Evolutionary conservation across 2,113 vertebrate species (phyloP).

Genomic region (Elephantulus edwardii): DNA sequence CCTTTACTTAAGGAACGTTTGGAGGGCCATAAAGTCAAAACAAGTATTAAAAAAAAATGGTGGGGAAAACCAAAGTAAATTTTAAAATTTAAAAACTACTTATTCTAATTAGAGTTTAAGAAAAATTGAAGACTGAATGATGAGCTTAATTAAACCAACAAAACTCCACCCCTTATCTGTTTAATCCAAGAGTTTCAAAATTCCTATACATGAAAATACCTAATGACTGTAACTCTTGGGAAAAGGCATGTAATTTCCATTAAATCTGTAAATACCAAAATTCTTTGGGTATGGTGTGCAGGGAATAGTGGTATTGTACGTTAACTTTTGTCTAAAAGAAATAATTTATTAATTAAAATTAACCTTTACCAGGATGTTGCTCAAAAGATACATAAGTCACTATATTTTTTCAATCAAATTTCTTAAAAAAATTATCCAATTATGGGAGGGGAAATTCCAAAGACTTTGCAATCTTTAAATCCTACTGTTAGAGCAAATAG

Average conservation of each 20-base stretch:
- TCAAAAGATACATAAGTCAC: neutral
- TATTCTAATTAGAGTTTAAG: neutral
- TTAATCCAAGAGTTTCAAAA: neutral
- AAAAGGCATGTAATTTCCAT: neutral
- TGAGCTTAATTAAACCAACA: neutral
- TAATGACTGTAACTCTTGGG: neutral
- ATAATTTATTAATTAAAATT: conserved; percentile 17
- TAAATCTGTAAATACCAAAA: neutral
- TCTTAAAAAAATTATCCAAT: neutral
- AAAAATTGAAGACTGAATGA: neutral
- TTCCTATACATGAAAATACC: neutral
- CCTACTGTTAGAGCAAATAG: neutral
- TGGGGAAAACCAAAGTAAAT: neutral
- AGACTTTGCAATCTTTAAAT: neutral
- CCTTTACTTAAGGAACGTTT: neutral
- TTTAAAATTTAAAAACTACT: neutral
- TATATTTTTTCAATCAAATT: neutral
- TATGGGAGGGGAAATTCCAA: neutral
- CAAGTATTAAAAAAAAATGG: neutral
- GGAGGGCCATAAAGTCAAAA: neutral
- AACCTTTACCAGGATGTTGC: neutral
- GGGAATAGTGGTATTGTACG: too few species aligned
- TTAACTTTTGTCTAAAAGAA: neutral
- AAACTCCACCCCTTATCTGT: neutral
- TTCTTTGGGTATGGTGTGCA: neutral